Evolutionary conservation across 2,888 invertebrate genomes (phyloP), one percentile per base, ranked within the genome.

Genomic region (Perdita meconis): DNA sequence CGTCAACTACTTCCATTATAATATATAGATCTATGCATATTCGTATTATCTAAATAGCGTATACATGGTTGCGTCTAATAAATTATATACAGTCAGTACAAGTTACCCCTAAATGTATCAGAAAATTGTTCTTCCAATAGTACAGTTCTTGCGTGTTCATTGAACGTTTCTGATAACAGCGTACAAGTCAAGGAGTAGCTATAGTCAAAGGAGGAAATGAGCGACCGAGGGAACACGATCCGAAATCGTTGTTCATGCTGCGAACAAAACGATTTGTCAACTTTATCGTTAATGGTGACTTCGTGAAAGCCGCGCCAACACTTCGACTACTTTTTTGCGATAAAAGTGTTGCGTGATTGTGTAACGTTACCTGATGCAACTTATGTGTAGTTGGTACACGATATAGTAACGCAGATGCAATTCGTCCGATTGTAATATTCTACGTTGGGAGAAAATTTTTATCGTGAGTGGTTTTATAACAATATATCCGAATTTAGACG

Each of bases 221-320:
- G 22, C 0, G 38, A 56, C 53, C 10, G 47, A 26, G 26, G n/a
- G 44, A 34, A 64, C 72, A 47, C 57, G 74, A 71, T 44, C 53
- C 47, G 22, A 6, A 57, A 38, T 16, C 50, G 50, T 73, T 50
- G 65, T 55, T 73, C 66, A 56, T 40, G 47, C 12, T 13, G 65
- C 22, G 73, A 73, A 75, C 73, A 53, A 73, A 73, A 71, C 73
- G 60, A 76, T 76, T 73, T 73, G 73, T 73, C 73, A 64, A 42
- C 16, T 73, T 75, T 65, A 75, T 74, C 74, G 53, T 53, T 47
- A 60, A 53, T 22, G 30, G 13, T 19, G 12, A 59, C 53, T 44
- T 8, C 16, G 36, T 1, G 42, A 38, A 40, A 53, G 40, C 22
- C 24, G 5, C 8, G 8, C 10, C 8, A n/a, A 10, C 1, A 12